Base-by-base conservation (phyloP, 2,797 vertebrate genomes). In the Girardinus metallicus region DNA sequence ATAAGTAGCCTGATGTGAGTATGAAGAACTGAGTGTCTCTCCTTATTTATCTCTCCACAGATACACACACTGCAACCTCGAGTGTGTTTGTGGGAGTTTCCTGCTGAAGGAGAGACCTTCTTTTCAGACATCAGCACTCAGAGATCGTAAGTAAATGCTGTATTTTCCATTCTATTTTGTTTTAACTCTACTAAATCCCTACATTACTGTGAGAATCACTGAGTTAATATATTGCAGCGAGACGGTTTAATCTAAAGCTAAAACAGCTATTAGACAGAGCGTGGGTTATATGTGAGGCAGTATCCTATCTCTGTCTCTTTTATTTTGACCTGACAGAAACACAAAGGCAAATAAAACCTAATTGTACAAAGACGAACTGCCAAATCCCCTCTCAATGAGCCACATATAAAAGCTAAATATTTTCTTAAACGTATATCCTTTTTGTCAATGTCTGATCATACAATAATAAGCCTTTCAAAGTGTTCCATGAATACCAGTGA, bases 101-200 rank as follows among this genome's bases (percentile, higher is more conserved):
- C 68, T 77, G 75, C 89, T 82, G 41, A 78, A 75, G 85, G 80
- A 80, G 70, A 15, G 83, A 82, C 74, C 82, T 87, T 77, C 82
- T 81, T 81, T 85, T 78, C 75, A 75, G 76, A 83, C 75, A 79
- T 84, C 81, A 80, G 85, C 82, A 77, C 87, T 86, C 82, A 93
- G 81, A 94, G 83, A 93, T 92, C 9, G 95, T 96, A 87, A 96
- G 95, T 95, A 92, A 81, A 86, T 73, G 26, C 76, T 73, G 39
- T 47, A 26, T 34, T 10, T 57, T 81, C n/a, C 23, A 1, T 2
- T 73, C 71, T 71, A 57, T 36, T 75, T 39, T 39, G 8, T 73
- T 77, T 81, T 80, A 55, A n/a, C 36, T 5, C 44, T 43, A 44
- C 55, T 31, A 53, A 84, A 77, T 74, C 46, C 74, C 60, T 51